Conservation (phyloP, 2,797 vertebrate species). For the Leuciscus waleckii region DNA sequence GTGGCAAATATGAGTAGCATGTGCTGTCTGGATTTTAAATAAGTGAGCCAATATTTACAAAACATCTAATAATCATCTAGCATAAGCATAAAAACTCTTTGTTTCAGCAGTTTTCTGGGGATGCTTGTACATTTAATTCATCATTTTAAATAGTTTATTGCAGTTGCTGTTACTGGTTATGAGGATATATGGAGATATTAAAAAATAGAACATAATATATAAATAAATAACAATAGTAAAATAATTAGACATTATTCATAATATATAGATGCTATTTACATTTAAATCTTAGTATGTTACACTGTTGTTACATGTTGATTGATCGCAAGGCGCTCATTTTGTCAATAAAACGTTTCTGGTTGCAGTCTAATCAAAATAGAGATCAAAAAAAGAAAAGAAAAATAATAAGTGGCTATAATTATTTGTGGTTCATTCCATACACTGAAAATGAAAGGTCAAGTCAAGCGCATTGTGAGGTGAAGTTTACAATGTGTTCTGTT, state of each 20-base stretch:
- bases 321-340: background rate
- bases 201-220: background rate
- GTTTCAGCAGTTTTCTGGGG: background rate
- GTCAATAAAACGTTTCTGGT: background rate
- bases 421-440: background rate
- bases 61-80: background rate
- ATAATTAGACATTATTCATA: background rate
- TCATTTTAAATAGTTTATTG: background rate
- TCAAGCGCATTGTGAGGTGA: background rate
- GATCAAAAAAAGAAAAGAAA: background rate
- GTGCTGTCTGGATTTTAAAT: background rate
- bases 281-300: no score
- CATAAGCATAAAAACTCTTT: background rate
- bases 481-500: background rate
- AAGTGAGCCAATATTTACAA: background rate
- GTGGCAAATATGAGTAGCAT: background rate
- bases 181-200: background rate
- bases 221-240: background rate
- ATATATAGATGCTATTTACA: background rate
- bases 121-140: background rate
- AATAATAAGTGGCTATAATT: background rate
- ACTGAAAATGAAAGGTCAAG: background rate
- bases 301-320: background rate
- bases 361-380: background rate
- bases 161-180: background rate